Base-by-base conservation (phyloP, 92 coral and sea anemone species). In the Zoanthus sansibaricus region DNA sequence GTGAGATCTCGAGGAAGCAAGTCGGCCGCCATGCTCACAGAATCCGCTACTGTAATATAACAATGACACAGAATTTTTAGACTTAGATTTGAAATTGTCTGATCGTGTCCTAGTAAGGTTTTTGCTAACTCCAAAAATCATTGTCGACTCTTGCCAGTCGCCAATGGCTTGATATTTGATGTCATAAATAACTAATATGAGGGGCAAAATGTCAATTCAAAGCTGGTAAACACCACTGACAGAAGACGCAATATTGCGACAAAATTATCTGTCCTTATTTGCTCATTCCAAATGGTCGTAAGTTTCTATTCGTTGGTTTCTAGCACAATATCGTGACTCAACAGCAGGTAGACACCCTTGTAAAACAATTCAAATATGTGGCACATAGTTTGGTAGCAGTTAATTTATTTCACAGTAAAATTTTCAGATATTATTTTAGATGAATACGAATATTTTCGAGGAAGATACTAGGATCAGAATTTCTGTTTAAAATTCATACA, bases 31-130 rank as follows among this genome's bases (percentile, higher is more conserved):
- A 80, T 80, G 73, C 15, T 80, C 85, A 4, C 74, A 64, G 46
- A 80, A 80, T 10, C 46, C 85, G 9, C 85, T 80, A 75, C 85
- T 80, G 74, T 80, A 80, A 80, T 80, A 45, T 32, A 80, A 64
- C 72, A 80, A 80, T 20, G 85, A 80, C 13, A 80, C 85, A 66
- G 85, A 42, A 66, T 61, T 18, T 75, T 80, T 46, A 80, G 85
- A 80, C 64, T 12, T 64, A 4, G 59, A 37, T 20, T 49, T 47
- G 46, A n/a, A 80, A 15, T 80, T 75, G 13, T 45, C 18, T 14
- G 85, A 80, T 12, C 44, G 85, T 1, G 85, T 18, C 14, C 85
- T 80, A 49, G 62, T 44, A 47, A 80, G 62, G 3, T 51, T 46
- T 80, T 44, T 80, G 85, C 85, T 66, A 64, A 44, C 58, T 13